phyloP scores from a whole-genome alignment of 2,113 vertebrate genomes.

The Cynocephalus volans region DNA sequence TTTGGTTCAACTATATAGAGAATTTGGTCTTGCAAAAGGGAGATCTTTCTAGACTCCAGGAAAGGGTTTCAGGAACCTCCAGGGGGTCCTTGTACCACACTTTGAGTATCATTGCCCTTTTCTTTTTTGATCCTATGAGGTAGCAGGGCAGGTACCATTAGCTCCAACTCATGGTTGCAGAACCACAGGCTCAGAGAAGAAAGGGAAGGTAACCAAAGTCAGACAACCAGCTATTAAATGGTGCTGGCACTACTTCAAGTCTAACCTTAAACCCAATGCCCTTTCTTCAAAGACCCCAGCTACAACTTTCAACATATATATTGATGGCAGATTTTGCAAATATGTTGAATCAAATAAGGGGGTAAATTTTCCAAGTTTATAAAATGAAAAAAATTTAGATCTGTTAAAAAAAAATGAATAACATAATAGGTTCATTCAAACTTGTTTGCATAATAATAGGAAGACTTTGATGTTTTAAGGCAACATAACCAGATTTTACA shows the following conservation, averaged over 20 bases:
- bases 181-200: background rate
- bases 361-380: slow-evolving; percentile 1
- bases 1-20: slow-evolving; percentile 16
- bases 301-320: slow-evolving; percentile 42
- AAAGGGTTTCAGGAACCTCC: background rate
- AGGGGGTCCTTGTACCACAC: background rate
- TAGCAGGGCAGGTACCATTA: background rate
- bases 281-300: slow-evolving; percentile 24
- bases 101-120: slow-evolving; percentile 21
- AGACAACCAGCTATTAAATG: background rate
- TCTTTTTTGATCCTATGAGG: background rate
- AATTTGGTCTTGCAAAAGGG: background rate
- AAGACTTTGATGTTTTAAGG: slow-evolving; percentile 37
- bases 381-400: slow-evolving; percentile 60
- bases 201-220: background rate
- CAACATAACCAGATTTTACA: slow-evolving; percentile 38
- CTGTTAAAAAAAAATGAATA: background rate
- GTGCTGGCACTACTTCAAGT: background rate
- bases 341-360: background rate
- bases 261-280: background rate
- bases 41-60: background rate
- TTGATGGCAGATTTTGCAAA: slow-evolving; percentile 17
- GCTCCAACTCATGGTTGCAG: background rate
- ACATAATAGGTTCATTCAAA: background rate
- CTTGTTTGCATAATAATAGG: slow-evolving; percentile 16